Evolutionary conservation across 2,888 invertebrate genomes (phyloP).

Genomic region (Sphaerophoria rueppellii): DNA sequence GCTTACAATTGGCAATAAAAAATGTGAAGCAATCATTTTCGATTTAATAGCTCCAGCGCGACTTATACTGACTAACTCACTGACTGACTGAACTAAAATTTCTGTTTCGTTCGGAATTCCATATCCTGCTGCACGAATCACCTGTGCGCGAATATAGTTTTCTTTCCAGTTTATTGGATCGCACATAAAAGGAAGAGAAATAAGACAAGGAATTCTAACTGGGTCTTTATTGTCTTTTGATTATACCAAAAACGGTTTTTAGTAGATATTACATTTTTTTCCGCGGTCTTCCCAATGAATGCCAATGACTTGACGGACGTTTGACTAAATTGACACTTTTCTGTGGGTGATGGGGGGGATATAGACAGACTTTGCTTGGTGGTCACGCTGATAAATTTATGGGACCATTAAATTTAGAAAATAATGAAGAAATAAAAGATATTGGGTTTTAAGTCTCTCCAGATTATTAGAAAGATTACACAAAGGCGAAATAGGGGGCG

Average conservation of each 20-base stretch:
- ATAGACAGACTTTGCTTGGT: slow-evolving; percentile 1
- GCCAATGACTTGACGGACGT: slow-evolving; percentile 24
- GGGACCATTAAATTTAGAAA: background rate
- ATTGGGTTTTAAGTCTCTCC: background rate
- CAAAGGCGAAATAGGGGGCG: background rate
- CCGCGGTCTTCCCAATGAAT: slow-evolving; percentile 13
- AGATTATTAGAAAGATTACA: background rate
- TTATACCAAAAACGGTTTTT: slow-evolving; percentile 29
- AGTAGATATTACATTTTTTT: slow-evolving; percentile 6
- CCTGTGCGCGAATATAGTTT: slow-evolving; percentile 60
- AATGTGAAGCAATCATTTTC: slow-evolving; percentile 66
- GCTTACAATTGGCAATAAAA: slow-evolving; percentile 70
- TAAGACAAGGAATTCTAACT: slow-evolving; percentile 31
- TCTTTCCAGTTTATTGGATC: slow-evolving; percentile 42
- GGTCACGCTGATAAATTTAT: slow-evolving; percentile 36
- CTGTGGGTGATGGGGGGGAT: background rate
- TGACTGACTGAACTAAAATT: slow-evolving; percentile 20
- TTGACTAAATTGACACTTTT: slow-evolving; percentile 53
- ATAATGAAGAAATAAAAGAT: background rate
- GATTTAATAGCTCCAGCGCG: slow-evolving; percentile 63
- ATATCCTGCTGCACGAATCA: slow-evolving; percentile 47
- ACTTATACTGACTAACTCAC: slow-evolving; percentile 43
- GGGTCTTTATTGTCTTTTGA: slow-evolving; percentile 58
- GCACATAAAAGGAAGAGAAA: background rate
- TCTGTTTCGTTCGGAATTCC: slow-evolving; percentile 17